Base-by-base conservation (phyloP, 1,140 invertebrate species). In the Heliothis subflexa region DNA sequence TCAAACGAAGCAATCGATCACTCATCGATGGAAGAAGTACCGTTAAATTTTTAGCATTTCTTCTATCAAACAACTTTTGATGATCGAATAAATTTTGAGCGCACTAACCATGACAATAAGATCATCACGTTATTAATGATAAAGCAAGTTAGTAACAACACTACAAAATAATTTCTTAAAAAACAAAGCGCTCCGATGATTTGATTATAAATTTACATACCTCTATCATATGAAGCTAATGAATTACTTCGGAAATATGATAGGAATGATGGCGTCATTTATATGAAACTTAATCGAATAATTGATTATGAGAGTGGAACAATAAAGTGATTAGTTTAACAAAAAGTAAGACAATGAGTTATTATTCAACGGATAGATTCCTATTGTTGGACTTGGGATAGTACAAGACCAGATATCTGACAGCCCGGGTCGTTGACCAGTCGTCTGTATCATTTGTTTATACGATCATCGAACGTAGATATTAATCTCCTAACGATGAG, bases 291-390 rank as follows among this genome's bases (percentile, higher is more conserved):
- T 90, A 91, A 92, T 91, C 88, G 88, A 93, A 87, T 93, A 92
- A 93, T 93, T 93, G 91, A 92, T 93, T 93, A 90, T 87, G 87
- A 85, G 85, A 90, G 84, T 86, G 86, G 90, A 93, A 93, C 91
- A 92, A 93, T 92, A 90, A 92, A 92, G 90, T 92, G 92, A 92
- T 93, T 93, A 93, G 92, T 92, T 88, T 78, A 83, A 92, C 90
- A 92, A 91, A 92, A 92, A 89, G 86, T 88, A 88, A 91, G 89
- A 92, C 92, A 93, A 93, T 93, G 92, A 93, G 81, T 91, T 93
- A 93, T 93, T 91, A 92, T 92, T 89, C 88, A 83, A 82, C 79
- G 82, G 85, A 90, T 89, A 90, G 85, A 83, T 85, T 89, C 64
- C 88, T 87, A 92, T 92, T 91, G 88, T 91, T 85, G 84, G 82